Base-by-base conservation (phyloP, 2,113 vertebrate genomes). In the Paramisgurnus dabryanus region DNA sequence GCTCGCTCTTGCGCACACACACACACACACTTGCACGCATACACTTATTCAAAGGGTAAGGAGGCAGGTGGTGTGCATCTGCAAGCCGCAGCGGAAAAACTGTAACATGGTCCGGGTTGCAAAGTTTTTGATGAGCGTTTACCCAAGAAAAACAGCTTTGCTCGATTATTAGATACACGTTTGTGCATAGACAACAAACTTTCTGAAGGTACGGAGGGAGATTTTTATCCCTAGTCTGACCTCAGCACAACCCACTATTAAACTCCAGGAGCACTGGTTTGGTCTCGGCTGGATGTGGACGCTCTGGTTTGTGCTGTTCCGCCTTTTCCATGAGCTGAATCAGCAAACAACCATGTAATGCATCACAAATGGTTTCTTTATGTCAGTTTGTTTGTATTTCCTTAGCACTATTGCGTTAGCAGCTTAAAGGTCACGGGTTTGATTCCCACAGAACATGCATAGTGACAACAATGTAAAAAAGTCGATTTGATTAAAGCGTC, bases 31-130 rank as follows among this genome's bases (percentile, higher is more conserved):
- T 68, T 53, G 50, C 18, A 76, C 66, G 67, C 10, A 69, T 15
- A 68, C 22, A 81, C 76, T 72, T 82, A 55, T 82, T 68, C 2
- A 82, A 82, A 78, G 34, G 43, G 27, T 68, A 76, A 76, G 64
- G 40, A 39, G 77, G 68, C 79, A 78, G 74, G 75, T 84, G 76
- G 63, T 69, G 67, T 63, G 57, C 76, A 79, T 84, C 79, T 81
- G 65, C 61, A 73, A 73, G 58, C 22, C 8, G 49, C 78, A 80
- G 65, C 5, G 40, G 71, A 79, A 77, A 76, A 73, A 73, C 17
- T 9, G 45, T 79, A 67, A 81, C 79, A 80, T 79, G 60, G 75
- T 68, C 27, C 5, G 5, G 12, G 68, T 76, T 39, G 73, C 70
- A 84, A 3, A 3, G 39, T 76, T 80, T 80, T 71, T 60, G 49